Evolutionary conservation across 1,140 invertebrate species (phyloP).

Genomic region (Lasaia peninsularis): DNA sequence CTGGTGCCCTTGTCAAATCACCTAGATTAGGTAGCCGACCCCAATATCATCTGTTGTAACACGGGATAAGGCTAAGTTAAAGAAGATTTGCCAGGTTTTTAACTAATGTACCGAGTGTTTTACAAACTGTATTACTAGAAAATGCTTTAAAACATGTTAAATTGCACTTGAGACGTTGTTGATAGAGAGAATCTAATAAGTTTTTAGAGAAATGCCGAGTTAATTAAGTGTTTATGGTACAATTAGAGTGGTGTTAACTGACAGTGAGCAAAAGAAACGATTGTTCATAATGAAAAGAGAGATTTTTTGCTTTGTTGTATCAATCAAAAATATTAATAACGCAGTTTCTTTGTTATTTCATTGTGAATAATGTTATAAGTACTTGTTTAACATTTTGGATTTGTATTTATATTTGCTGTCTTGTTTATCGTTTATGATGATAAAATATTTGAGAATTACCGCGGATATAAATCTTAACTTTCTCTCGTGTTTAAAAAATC

Average conservation of each 20-base stretch:
- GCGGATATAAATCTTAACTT: background rate
- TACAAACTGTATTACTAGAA: too few species aligned
- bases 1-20: too few species aligned
- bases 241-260: background rate
- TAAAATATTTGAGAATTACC: background rate
- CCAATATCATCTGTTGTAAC: too few species aligned
- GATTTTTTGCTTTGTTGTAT: slow-evolving; percentile 1
- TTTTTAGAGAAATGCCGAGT: background rate
- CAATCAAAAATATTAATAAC: background rate
- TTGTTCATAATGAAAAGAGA: slow-evolving; percentile 6
- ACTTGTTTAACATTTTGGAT: background rate
- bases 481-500: too few species aligned
- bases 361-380: background rate
- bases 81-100: too few species aligned
- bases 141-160: background rate
- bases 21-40: too few species aligned
- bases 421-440: background rate
- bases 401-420: background rate
- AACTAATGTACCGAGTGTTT: too few species aligned
- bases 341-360: background rate
- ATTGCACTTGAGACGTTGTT: background rate
- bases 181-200: background rate
- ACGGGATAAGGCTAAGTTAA: too few species aligned
- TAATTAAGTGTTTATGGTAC: slow-evolving; percentile 4
- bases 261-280: background rate